A percentile compares a stretch with the other conserved stretches of the same genome.
phyloP scores from a whole-genome alignment of 1,140 invertebrate genomes.

The Drosophila insularis region DNA sequence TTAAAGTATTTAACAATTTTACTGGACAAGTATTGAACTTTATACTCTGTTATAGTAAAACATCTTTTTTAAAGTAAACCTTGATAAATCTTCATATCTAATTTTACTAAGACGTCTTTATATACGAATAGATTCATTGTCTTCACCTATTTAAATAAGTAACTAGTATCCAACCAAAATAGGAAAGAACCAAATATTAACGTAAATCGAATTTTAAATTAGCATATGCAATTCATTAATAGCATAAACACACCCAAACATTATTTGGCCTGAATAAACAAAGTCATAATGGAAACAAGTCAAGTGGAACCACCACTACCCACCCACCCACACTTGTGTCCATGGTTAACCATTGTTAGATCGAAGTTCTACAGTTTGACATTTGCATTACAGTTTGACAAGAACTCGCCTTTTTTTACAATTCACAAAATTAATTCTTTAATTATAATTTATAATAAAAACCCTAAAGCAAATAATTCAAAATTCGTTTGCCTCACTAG shows the following conservation, averaged over 20 bases:
- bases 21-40: too few species aligned
- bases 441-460: constrained; percentile 64
- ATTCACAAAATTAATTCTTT: constrained; percentile 50
- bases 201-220: constrained; percentile 17
- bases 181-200: too few species aligned
- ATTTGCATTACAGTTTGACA: constrained; percentile 7
- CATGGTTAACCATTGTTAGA: constrained; percentile 71
- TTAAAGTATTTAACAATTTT: too few species aligned
- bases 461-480: constrained; percentile 50
- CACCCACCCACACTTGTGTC: neutral
- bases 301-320: constrained; percentile 36
- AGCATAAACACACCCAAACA: constrained; percentile 33
- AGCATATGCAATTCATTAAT: constrained; percentile 31
- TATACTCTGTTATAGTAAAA: too few species aligned
- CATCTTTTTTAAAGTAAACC: too few species aligned
- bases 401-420: constrained; percentile 35
- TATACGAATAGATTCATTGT: too few species aligned
- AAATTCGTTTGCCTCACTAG: constrained; percentile 43
- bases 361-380: constrained; percentile 48
- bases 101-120: too few species aligned
- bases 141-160: too few species aligned
- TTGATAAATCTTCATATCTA: too few species aligned
- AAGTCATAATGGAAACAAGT: constrained; percentile 48
- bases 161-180: too few species aligned
- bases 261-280: constrained; percentile 73